phyloP scores from a whole-genome alignment of 2,113 vertebrate genomes.

The Antigone vipio region DNA sequence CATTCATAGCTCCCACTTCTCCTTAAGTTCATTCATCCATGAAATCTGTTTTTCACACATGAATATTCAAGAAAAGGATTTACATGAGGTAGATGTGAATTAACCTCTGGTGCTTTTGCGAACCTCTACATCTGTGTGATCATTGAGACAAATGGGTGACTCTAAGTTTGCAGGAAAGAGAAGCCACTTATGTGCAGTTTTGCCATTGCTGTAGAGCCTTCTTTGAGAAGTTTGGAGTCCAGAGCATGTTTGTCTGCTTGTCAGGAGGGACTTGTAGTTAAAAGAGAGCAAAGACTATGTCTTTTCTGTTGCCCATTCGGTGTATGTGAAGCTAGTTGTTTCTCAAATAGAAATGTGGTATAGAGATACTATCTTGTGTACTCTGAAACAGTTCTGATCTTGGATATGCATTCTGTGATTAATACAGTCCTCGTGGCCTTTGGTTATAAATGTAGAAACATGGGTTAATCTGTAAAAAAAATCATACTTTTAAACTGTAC shows the following conservation, averaged over 20 bases:
- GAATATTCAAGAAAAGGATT: conserved; percentile 10
- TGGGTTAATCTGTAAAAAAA: neutral
- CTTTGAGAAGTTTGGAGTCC: neutral
- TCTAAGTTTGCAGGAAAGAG: neutral
- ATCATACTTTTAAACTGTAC: neutral
- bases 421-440: neutral
- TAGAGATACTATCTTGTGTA: neutral
- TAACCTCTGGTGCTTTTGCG: neutral
- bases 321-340: neutral
- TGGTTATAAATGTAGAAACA: neutral
- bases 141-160: neutral
- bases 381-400: neutral
- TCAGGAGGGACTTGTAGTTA: neutral
- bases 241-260: neutral
- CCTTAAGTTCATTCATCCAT: neutral
- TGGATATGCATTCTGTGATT: neutral
- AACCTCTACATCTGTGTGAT: neutral
- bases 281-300: neutral
- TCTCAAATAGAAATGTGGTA: neutral
- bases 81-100: neutral
- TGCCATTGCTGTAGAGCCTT: neutral
- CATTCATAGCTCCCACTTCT: neutral
- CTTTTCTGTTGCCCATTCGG: neutral
- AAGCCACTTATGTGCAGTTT: neutral
- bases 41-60: neutral